Base-by-base conservation (phyloP, 30 jellyfish, hydroid and myxozoan genomes). In the Nemopilema nomurai region DNA sequence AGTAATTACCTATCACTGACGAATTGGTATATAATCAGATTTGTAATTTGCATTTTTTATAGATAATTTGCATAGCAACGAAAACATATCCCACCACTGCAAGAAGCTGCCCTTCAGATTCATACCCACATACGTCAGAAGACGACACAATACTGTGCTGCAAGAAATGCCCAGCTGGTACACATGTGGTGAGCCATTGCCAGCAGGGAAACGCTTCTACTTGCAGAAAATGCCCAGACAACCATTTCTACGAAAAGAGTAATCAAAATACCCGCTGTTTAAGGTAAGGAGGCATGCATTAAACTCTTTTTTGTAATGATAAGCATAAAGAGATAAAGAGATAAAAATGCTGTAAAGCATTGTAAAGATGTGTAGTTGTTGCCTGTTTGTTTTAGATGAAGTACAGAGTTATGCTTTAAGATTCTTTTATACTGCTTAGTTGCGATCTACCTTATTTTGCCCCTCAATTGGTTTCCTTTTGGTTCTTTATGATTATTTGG, bases 51-150 rank as follows among this genome's bases (percentile, higher is more conserved):
- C 57, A 6, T 41, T 13, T 41, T 13, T 41, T 41, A 3, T 13
- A 41, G 57, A 41, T 41, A 41, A 3, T 41, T 3, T 41, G 13
- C 57, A 3, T 41, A 41, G 57, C 57, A 41, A 3, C 57, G 6
- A 41, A 41, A 41, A 41, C 57, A 13, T 13, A 41, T 41, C 32
- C 71, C 31, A 20, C 32, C 19, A 64, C 62, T 0, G 33, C 67
- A 17, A 66, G 77, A 18, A 62, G 66, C 0, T 77, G 87, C 51
- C 87, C 87, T 18, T 77, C 87, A 21, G 20, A 77, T 17, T 26
- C 30, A 23, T 77, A 53, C 57, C 30, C 77, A 0, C 87, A 62
- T 32, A 28, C 21, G 8, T 18, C 16, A 32, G 68, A 9, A 0
- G 78, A 75, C 1, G 32, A 19, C 21, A 8, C 71, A 28, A 1